Evolutionary conservation across 2,113 vertebrate genomes (phyloP).

Genomic region (Pitta sordida): DNA sequence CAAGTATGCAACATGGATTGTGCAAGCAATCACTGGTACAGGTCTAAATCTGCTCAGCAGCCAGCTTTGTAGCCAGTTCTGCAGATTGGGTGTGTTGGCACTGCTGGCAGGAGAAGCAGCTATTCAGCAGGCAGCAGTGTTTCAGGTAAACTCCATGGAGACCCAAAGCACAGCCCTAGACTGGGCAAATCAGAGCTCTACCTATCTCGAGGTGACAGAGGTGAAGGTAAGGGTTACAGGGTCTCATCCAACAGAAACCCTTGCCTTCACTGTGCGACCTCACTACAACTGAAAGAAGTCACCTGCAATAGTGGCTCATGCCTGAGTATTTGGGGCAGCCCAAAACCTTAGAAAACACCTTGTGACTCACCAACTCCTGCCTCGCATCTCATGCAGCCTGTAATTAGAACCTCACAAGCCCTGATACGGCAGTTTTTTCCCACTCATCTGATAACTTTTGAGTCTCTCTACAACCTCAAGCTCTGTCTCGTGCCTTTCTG

Average conservation of each 20-base stretch:
- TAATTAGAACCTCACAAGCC: neutral
- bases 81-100: neutral
- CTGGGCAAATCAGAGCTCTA: neutral
- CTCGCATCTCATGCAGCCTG: neutral
- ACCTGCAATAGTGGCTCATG: fast-evolving
- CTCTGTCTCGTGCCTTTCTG: fast-evolving
- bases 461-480: neutral
- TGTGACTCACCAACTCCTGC: slow-evolving; percentile 27
- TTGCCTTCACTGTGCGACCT: neutral
- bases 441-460: neutral
- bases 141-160: neutral
- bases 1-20: neutral
- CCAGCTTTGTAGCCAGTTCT: neutral
- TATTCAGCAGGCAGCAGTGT: neutral
- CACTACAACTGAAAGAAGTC: neutral
- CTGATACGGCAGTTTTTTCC: neutral
- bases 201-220: neutral
- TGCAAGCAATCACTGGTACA: neutral
- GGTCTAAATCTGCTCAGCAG: neutral
- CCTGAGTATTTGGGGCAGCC: neutral
- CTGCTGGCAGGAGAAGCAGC: neutral
- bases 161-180: neutral
- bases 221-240: neutral
- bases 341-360: neutral
- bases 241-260: neutral